phyloP scores from a whole-genome alignment of 92 coral and sea anemone genomes.

The Nematostella vectensis region DNA sequence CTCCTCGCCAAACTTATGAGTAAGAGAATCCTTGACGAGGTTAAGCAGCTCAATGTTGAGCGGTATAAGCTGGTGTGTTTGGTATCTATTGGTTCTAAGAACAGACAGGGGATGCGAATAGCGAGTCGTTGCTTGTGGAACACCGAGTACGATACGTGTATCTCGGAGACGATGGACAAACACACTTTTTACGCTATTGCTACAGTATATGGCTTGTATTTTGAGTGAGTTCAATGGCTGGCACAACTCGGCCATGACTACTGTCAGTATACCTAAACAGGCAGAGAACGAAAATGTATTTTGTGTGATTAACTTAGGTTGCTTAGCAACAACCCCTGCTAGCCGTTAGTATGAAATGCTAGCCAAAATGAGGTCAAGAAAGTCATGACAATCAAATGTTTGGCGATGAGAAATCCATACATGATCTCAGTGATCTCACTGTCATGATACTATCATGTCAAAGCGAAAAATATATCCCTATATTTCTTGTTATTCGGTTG shows the following conservation, averaged over 20 bases:
- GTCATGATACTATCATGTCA: too few species aligned
- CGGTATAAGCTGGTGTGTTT: slow-evolving; percentile 78
- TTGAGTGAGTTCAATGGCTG: slow-evolving; percentile 57
- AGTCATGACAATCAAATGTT: too few species aligned
- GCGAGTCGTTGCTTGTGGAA: slow-evolving; percentile 93
- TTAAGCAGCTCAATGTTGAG: slow-evolving; percentile 50
- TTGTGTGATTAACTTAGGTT: too few species aligned
- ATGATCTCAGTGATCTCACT: too few species aligned
- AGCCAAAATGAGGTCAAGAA: too few species aligned
- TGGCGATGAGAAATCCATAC: too few species aligned
- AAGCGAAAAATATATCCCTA: too few species aligned
- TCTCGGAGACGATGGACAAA: slow-evolving; percentile 64
- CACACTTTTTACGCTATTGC: slow-evolving; percentile 57
- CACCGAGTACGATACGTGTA: slow-evolving; percentile 66
- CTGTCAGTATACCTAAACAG: slow-evolving; percentile 1
- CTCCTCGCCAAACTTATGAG: slow-evolving; percentile 62
- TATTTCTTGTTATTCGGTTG: too few species aligned
- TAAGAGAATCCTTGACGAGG: slow-evolving; percentile 59
- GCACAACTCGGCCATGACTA: slow-evolving; percentile 3
- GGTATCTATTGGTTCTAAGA: slow-evolving; percentile 59
- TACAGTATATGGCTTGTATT: slow-evolving; percentile 76
- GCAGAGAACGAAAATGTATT: background rate
- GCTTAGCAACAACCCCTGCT: too few species aligned
- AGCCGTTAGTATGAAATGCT: too few species aligned
- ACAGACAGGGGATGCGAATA: slow-evolving; percentile 44